Conservation (phyloP, 1,140 invertebrate species). For the Drosophila subobscura region DNA sequence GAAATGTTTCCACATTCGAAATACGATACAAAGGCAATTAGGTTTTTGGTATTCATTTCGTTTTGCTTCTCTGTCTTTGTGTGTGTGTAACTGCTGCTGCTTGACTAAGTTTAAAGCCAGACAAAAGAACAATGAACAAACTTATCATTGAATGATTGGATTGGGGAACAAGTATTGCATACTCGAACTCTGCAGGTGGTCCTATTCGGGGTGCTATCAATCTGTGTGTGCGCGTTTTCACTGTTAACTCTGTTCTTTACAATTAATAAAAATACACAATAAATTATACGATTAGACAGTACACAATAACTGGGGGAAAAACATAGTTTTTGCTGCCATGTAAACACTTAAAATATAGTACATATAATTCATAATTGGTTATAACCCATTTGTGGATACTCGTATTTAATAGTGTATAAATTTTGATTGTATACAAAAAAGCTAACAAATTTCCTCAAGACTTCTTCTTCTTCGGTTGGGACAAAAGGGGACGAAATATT, state of each 20-base stretch:
- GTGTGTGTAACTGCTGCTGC: conserved; percentile 44
- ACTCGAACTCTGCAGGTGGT: conserved; percentile 71
- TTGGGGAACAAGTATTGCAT: conserved; percentile 66
- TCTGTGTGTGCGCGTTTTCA: conserved; percentile 15
- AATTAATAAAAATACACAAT: conserved; percentile 25
- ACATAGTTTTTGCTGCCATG: conserved; percentile 20
- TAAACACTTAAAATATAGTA: conserved; percentile 46
- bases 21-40: conserved; percentile 80
- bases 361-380: conserved; percentile 30
- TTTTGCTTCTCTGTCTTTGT: conserved; percentile 36
- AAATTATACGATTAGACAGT: conserved; percentile 44
- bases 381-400: conserved; percentile 43
- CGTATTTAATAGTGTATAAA: conserved; percentile 15
- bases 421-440: conserved; percentile 59
- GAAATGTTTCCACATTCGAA: conserved; percentile 73
- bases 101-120: conserved; percentile 51
- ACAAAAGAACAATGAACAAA: conserved; percentile 28
- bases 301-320: conserved; percentile 45
- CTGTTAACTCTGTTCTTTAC: conserved; percentile 28
- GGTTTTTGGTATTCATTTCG: conserved; percentile 59
- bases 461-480: conserved; percentile 36
- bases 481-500: conserved; percentile 49
- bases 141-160: conserved; percentile 13
- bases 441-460: conserved; percentile 43
- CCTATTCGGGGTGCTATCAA: conserved; percentile 40